Evolutionary conservation across 2,113 vertebrate species (phyloP).

Genomic region (Pelobates fuscus): DNA sequence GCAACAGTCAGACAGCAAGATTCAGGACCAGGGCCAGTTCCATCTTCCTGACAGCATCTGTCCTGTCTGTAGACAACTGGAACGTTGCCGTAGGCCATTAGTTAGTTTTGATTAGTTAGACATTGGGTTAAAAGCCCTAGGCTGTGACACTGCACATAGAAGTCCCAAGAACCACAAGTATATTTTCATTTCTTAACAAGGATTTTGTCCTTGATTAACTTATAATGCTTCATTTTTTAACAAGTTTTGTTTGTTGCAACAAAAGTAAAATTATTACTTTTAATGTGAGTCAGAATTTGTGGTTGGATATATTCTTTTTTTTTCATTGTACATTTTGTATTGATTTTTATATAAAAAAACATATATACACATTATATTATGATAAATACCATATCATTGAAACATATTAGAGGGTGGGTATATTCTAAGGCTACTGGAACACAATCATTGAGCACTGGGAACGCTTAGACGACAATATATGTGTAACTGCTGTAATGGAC

Average conservation of each 20-base stretch:
- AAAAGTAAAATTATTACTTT: constrained; percentile 6
- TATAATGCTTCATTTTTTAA: constrained; percentile 4
- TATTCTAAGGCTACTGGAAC: too few relatives aligned
- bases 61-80: constrained; percentile 45
- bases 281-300: too few relatives aligned
- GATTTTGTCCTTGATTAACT: constrained; percentile 41
- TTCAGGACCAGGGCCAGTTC: constrained; percentile 45
- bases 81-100: constrained; percentile 46
- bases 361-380: too few relatives aligned
- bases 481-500: too few relatives aligned
- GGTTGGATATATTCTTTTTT: too few relatives aligned
- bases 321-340: too few relatives aligned
- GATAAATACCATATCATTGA: too few relatives aligned
- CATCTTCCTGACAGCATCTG: constrained; percentile 35
- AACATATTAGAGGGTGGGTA: too few relatives aligned
- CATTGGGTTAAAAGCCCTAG: constrained; percentile 42
- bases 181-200: constrained; percentile 40
- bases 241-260: not conserved
- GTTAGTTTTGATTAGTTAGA: constrained; percentile 48
- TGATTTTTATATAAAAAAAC: too few relatives aligned
- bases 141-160: constrained; percentile 34
- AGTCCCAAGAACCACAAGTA: constrained; percentile 31
- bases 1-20: constrained; percentile 8
- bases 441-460: too few relatives aligned
- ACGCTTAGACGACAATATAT: too few relatives aligned